phyloP scores from a whole-genome alignment of 2,888 invertebrate genomes.

The Drosophila neutralis region DNA sequence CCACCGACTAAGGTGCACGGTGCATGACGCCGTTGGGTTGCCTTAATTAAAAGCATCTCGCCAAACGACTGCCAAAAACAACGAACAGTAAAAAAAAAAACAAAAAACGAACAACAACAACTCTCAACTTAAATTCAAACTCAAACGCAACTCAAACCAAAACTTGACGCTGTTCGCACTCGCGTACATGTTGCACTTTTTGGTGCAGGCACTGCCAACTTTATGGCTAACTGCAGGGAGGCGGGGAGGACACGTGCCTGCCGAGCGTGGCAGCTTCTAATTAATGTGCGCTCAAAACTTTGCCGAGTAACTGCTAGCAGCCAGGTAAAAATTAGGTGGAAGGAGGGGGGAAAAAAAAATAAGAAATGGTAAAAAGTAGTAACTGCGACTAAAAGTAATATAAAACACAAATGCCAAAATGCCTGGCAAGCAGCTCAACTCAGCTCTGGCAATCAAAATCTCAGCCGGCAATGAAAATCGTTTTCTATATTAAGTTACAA shows the following conservation, averaged over 20 bases:
- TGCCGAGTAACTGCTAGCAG: conserved; percentile 27
- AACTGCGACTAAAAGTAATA: conserved; percentile 46
- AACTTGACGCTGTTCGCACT: conserved; percentile 29
- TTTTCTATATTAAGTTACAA: conserved; percentile 69
- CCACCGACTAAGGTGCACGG: conserved; percentile 41
- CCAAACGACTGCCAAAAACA: conserved; percentile 36
- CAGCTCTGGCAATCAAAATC: conserved; percentile 48
- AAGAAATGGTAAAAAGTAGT: not conserved
- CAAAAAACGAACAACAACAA: conserved; percentile 17
- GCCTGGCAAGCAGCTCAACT: conserved; percentile 38
- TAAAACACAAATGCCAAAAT: conserved; percentile 57
- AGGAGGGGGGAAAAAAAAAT: not conserved
- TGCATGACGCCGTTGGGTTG: conserved; percentile 62
- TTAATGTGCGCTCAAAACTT: conserved; percentile 75
- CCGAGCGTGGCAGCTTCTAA: conserved; percentile 78
- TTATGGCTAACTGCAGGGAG: conserved; percentile 28
- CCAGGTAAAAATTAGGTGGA: conserved; percentile 1
- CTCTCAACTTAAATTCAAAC: conserved; percentile 66
- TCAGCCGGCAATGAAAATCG: conserved; percentile 54
- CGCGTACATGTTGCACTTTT: conserved; percentile 69
- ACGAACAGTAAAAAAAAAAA: conserved; percentile 7
- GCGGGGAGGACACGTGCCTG: conserved; percentile 53
- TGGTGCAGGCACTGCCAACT: conserved; percentile 41
- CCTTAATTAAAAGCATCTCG: conserved; percentile 74
- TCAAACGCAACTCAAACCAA: conserved; percentile 62